phyloP scores from a whole-genome alignment of 92 coral and sea anemone genomes.

The Metridium senile region DNA sequence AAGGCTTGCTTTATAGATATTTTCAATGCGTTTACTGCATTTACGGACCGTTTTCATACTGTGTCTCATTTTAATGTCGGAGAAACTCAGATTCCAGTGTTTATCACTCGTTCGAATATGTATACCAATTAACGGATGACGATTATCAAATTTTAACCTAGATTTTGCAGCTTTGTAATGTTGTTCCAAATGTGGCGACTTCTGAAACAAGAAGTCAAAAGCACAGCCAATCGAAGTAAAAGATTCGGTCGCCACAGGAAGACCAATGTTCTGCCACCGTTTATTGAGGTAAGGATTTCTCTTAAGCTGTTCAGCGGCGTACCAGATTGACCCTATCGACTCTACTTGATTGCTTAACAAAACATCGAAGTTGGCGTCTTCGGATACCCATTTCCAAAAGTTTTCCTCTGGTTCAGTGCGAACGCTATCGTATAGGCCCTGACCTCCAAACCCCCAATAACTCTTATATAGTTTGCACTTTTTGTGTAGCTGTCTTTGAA shows the following conservation, averaged over 20 bases:
- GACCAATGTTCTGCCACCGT: too few relatives aligned
- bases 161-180: slow-evolving; percentile 14
- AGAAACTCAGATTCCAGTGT: slow-evolving; percentile 23
- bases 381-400: slow-evolving; percentile 48
- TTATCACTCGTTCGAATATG: slow-evolving; percentile 47
- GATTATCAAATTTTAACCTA: background rate
- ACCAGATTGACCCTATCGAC: too few relatives aligned
- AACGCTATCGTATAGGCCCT: background rate
- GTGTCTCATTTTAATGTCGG: slow-evolving; percentile 12
- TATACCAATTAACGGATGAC: too few relatives aligned
- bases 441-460: slow-evolving; percentile 34
- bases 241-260: too few relatives aligned
- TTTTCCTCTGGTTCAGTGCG: background rate
- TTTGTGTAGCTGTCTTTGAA: too few relatives aligned
- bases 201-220: too few relatives aligned
- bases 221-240: too few relatives aligned
- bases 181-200: slow-evolving; percentile 1
- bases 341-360: too few relatives aligned
- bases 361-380: too few relatives aligned
- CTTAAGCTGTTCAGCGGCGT: too few relatives aligned
- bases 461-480: background rate
- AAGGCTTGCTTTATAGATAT: background rate
- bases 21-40: slow-evolving; percentile 29
- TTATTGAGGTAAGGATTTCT: too few relatives aligned
- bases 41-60: slow-evolving; percentile 17